Conservation (phyloP, 2,797 vertebrate genomes). For the Parauchenoglanis punctatus region DNA sequence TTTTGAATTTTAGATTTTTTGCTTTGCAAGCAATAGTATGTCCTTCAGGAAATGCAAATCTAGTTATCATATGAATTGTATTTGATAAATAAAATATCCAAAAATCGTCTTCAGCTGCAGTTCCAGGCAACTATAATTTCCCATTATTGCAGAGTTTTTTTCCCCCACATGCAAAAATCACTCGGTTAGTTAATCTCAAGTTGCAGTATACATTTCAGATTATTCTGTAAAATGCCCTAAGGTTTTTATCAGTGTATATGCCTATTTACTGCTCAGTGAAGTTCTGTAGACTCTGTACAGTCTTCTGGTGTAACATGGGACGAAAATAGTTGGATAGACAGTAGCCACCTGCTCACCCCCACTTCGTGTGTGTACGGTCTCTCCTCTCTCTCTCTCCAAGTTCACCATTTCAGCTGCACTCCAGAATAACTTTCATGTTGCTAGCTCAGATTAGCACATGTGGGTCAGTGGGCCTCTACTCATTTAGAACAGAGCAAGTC, state of each 20-base stretch:
- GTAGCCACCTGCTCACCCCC: conserved; percentile 61
- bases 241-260: not conserved
- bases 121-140: not conserved
- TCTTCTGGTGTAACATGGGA: conserved; percentile 20
- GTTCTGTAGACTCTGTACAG: conserved; percentile 11
- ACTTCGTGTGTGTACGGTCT: conserved; percentile 62
- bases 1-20: no score
- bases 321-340: conserved; percentile 63
- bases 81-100: not conserved
- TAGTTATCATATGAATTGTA: no score
- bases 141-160: not conserved
- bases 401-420: not conserved
- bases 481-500: conserved; percentile 27
- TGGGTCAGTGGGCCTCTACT: conserved; percentile 56
- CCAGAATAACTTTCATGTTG: conserved; percentile 12
- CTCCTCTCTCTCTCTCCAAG: conserved; percentile 36
- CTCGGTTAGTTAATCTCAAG: not conserved
- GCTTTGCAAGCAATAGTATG: no score
- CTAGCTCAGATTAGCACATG: conserved; percentile 27
- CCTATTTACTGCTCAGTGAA: not conserved
- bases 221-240: not conserved
- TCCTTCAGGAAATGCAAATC: no score
- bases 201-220: not conserved
- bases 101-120: not conserved
- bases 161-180: not conserved